phyloP scores from a whole-genome alignment of 2,888 invertebrate genomes.

The Fragum fragum region DNA sequence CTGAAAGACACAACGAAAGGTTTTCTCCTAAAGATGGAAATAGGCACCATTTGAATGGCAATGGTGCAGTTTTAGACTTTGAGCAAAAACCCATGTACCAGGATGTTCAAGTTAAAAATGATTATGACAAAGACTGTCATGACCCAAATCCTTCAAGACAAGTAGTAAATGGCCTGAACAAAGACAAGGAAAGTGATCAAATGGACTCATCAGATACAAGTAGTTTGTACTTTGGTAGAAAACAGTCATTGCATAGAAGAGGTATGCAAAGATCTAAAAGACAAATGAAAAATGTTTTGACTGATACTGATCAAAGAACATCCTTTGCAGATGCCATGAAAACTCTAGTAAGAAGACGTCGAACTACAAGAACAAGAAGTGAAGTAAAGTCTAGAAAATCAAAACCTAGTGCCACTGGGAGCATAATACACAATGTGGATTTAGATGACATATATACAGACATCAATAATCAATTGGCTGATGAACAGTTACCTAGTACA shows the following conservation, averaged over 20 bases:
- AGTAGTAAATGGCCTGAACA: too few relatives aligned
- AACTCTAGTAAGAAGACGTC: conserved; percentile 41
- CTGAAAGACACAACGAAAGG: neutral
- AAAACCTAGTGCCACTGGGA: neutral
- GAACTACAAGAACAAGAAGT: conserved; percentile 1
- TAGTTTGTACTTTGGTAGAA: conserved; percentile 4
- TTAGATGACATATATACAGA: neutral
- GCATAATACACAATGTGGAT: neutral
- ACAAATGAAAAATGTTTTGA: conserved; percentile 5
- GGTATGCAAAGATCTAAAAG: conserved; percentile 20
- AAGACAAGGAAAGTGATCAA: neutral
- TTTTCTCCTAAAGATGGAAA: neutral
- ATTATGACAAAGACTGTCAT: too few relatives aligned
- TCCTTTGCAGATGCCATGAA: conserved; percentile 53
- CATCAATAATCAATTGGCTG: conserved; percentile 7
- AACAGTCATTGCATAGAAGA: neutral
- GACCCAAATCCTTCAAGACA: too few relatives aligned
- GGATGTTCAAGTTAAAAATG: too few relatives aligned
- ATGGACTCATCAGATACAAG: neutral
- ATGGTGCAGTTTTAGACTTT: neutral
- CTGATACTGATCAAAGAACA: neutral
- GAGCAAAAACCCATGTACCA: neutral
- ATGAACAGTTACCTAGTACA: conserved; percentile 60
- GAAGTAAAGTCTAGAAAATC: neutral
- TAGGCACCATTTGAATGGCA: neutral